Evolutionary conservation across 2,113 vertebrate genomes (phyloP).

Genomic region (Hydropotes inermis): DNA sequence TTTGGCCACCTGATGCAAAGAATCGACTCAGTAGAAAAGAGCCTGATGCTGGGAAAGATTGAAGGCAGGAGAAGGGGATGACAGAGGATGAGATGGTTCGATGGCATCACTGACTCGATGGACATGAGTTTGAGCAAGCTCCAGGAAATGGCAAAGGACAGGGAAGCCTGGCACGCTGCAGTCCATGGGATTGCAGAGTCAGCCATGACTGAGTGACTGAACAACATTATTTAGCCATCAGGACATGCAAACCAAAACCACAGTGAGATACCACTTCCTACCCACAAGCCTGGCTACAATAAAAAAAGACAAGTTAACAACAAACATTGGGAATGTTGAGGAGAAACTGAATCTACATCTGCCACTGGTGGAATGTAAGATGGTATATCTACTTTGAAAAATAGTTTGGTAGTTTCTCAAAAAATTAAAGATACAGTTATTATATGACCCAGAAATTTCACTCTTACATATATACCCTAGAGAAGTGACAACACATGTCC

Average conservation of each 20-base stretch:
- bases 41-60: not conserved
- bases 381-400: not conserved
- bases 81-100: not conserved
- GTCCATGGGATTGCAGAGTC: not conserved
- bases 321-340: not conserved
- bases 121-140: not conserved
- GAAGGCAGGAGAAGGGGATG: not conserved
- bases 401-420: not conserved
- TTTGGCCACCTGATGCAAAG: not conserved
- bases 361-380: not conserved
- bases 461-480: not conserved
- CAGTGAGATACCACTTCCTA: not conserved
- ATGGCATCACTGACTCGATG: not conserved
- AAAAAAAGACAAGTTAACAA: not conserved
- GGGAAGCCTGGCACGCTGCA: accelerated
- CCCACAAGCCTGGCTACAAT: not conserved
- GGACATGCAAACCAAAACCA: not conserved
- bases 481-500: not conserved
- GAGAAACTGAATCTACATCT: not conserved
- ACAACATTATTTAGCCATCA: not conserved
- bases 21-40: not conserved
- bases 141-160: not conserved
- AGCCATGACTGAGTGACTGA: not conserved
- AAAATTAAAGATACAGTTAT: not conserved
- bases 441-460: not conserved